A percentile compares a stretch with the other conserved stretches of the same genome.
These are phyloP conservation scores for Urocitellus parryii DNA, from an alignment of 2,113 vertebrate species.

Conservation along the genomic window DNA sequence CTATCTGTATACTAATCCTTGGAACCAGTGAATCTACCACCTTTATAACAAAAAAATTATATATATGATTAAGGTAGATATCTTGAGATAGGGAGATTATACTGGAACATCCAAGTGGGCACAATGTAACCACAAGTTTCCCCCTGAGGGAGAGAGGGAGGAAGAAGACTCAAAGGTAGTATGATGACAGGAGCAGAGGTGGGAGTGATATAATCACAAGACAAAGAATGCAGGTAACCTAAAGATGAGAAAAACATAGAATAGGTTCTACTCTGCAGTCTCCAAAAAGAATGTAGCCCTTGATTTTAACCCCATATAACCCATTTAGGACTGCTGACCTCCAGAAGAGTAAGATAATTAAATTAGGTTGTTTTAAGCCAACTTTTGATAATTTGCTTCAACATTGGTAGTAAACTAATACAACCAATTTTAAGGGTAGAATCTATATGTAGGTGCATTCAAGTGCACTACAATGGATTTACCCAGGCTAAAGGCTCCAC, in stretches of 20 bases:
- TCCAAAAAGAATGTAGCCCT: not conserved
- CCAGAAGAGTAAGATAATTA: not conserved
- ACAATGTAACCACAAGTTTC: not conserved
- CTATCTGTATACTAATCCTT: not conserved
- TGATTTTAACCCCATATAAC: not conserved
- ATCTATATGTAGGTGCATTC: not conserved
- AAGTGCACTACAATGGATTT: not conserved
- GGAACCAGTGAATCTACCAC: not conserved
- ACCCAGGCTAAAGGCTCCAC: no score
- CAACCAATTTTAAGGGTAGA: not conserved
- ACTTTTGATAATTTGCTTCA: not conserved
- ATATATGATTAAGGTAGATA: not conserved
- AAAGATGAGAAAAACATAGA: not conserved
- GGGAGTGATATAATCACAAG: not conserved
- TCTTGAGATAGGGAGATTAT: not conserved
- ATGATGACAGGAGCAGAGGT: not conserved
- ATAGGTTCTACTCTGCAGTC: not conserved
- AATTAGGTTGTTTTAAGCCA: not conserved
- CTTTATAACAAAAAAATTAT: not conserved
- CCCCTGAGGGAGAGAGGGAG: not conserved
- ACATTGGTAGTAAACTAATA: not conserved
- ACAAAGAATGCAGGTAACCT: not conserved
- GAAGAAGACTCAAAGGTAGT: not conserved
- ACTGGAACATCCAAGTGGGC: not conserved
- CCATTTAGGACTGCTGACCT: not conserved